Evolutionary conservation across 2,797 vertebrate genomes (phyloP).

Genomic region (Phrynocephalus guinanensis): DNA sequence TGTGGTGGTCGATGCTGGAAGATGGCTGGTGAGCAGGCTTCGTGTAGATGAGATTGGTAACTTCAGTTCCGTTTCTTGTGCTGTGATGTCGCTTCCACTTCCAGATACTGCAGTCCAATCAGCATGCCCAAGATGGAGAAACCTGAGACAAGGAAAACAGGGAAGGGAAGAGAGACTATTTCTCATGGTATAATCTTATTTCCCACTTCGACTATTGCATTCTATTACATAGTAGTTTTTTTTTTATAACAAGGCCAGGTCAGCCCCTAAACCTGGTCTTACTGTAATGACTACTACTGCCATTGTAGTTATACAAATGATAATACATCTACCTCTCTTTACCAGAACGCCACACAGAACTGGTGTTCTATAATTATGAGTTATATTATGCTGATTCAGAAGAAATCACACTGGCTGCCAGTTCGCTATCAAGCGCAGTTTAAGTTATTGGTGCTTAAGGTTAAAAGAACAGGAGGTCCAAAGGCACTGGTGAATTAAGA

Average conservation of each 20-base stretch:
- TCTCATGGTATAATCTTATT: neutral
- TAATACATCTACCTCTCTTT: neutral
- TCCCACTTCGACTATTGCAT: neutral
- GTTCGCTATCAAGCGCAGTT: neutral
- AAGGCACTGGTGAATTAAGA: neutral
- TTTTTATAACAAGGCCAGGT: neutral
- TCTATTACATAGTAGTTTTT: neutral
- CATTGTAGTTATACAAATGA: neutral
- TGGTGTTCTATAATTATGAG: neutral
- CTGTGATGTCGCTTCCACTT: constrained; percentile 79
- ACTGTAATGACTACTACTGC: neutral
- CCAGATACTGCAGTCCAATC: constrained; percentile 88
- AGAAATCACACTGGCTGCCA: neutral
- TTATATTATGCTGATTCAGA: neutral
- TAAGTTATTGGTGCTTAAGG: neutral
- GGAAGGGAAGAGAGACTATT: neutral
- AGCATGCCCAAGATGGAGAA: constrained; percentile 93
- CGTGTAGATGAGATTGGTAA: neutral
- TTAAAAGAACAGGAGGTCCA: neutral
- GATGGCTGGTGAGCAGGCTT: neutral
- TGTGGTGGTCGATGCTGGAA: constrained; percentile 23
- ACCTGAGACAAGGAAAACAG: constrained; percentile 75
- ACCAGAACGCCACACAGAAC: neutral
- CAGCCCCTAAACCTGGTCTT: neutral
- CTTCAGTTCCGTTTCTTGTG: constrained; percentile 93